Evolutionary conservation across 1,140 invertebrate species (phyloP), one percentile per base, ranked within the genome.

Genomic region (Camponotus vicinus): DNA sequence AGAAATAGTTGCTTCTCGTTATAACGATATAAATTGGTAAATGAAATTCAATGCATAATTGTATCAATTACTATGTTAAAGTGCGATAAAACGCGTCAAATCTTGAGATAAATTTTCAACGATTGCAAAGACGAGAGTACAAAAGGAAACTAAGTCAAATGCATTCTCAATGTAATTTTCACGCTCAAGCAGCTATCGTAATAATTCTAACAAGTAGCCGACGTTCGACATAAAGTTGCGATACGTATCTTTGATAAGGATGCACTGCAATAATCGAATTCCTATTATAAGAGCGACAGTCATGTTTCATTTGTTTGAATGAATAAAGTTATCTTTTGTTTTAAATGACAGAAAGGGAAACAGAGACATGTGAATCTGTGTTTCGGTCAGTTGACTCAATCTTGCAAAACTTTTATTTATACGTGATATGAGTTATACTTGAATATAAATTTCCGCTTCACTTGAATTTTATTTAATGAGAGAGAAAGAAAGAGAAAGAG

Each of bases 111-210:
- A 64, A 34, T 64, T 64, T 32, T 13, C 1, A 7, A 49, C 49
- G 61, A 66, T 27, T 55, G 40, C 40, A 78, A 27, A 45, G 40
- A 45, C 21, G 9, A 9, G n/a, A 66, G 32, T 32, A 18, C 61
- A 69, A 79, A 52, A 79, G 63, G 45, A 79, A 52, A 67, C 32
- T 34, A 32, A 78, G 0, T 63, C 21, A 18, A 37, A 59, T 45
- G 69, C 55, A 18, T 83, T 83, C 1, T 9, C 52, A 34, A 83
- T 59, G 37, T 15, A 82, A 75, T 83, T 75, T 42, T 73, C 52
- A 42, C 21, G 37, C 13, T 42, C 2, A 42, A 45, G 13, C 45
- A 57, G 32, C 40, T 45, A 37, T 8, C 45, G 21, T 42, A 70
- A 37, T 32, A 21, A 70, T 18, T 67, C 6, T 78, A 78, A 85